Percentiles rank a stretch among this genome's conserved stretches.
phyloP scores from a whole-genome alignment of 2,888 invertebrate species.

The Anticlea derivata region DNA sequence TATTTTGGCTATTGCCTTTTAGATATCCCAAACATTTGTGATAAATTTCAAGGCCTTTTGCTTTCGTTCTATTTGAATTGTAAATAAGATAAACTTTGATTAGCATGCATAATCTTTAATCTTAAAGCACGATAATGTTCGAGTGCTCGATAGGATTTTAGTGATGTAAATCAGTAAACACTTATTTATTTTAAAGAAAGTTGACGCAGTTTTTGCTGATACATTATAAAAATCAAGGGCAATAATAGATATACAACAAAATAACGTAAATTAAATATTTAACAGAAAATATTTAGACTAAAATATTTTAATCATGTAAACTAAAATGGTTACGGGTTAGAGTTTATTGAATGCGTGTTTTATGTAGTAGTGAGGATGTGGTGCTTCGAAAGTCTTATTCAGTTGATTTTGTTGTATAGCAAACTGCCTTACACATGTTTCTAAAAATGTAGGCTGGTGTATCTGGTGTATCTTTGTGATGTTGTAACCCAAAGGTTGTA shows the following conservation, averaged over 20 bases:
- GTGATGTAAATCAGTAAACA: slow-evolving; percentile 52
- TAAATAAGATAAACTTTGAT: slow-evolving; percentile 76
- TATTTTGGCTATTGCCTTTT: slow-evolving; percentile 76
- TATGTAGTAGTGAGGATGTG: slow-evolving; percentile 57
- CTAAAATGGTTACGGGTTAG: slow-evolving; percentile 68
- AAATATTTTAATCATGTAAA: slow-evolving; percentile 60
- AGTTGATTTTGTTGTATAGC: slow-evolving; percentile 46
- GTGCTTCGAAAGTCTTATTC: slow-evolving; percentile 64
- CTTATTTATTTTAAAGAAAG: slow-evolving; percentile 59
- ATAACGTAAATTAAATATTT: slow-evolving; percentile 70
- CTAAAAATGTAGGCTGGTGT: slow-evolving; percentile 43
- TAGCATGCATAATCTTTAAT: slow-evolving; percentile 63
- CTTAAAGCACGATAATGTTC: slow-evolving; percentile 59
- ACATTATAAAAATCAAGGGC: slow-evolving; percentile 67
- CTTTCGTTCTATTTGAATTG: slow-evolving; percentile 71
- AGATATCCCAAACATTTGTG: slow-evolving; percentile 70
- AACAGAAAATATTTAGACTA: slow-evolving; percentile 57
- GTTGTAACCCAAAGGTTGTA: slow-evolving; percentile 47
- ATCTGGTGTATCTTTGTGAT: slow-evolving; percentile 55
- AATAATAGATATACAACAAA: slow-evolving; percentile 77
- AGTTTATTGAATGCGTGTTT: slow-evolving; percentile 54
- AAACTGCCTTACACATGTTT: slow-evolving; percentile 27
- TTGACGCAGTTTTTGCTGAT: slow-evolving; percentile 48
- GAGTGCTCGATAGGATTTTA: slow-evolving; percentile 54
- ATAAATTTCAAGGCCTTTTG: slow-evolving; percentile 74